These are phyloP conservation scores for Numenius arquata DNA, from an alignment of 2,113 vertebrate genomes.

Conservation along the genomic window DNA sequence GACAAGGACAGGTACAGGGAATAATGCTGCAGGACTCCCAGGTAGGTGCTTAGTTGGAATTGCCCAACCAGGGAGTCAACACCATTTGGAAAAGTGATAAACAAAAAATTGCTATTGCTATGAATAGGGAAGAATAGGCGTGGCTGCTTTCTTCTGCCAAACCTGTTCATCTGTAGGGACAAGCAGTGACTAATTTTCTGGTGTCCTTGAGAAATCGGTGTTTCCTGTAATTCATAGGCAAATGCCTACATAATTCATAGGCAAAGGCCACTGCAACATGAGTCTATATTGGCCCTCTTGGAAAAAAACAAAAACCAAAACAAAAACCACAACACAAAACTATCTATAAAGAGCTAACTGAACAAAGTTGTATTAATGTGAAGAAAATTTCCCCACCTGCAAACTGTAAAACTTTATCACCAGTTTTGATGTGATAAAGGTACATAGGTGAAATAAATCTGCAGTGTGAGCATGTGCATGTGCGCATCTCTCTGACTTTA, in stretches of 20 bases:
- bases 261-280: not conserved
- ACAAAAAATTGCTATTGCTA: not conserved
- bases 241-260: not conserved
- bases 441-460: slow-evolving; percentile 44
- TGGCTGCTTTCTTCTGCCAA: not conserved
- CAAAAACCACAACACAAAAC: not conserved
- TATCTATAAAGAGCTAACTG: not conserved
- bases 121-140: not conserved
- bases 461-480: not conserved
- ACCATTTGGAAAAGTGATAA: not conserved
- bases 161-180: not conserved
- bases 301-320: not conserved
- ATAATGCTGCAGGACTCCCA: not conserved
- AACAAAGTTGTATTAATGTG: not conserved
- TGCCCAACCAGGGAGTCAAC: not conserved
- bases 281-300: not conserved
- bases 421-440: slow-evolving; percentile 44
- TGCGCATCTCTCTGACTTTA: slow-evolving; percentile 8
- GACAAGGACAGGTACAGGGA: not conserved
- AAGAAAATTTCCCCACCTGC: slow-evolving; percentile 25
- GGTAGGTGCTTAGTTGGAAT: not conserved
- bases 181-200: not conserved
- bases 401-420: slow-evolving; percentile 29
- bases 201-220: not conserved
- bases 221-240: not conserved